Evolutionary conservation across 2,888 invertebrate genomes (phyloP).

Genomic region (Zygothrica quintamaculata): DNA sequence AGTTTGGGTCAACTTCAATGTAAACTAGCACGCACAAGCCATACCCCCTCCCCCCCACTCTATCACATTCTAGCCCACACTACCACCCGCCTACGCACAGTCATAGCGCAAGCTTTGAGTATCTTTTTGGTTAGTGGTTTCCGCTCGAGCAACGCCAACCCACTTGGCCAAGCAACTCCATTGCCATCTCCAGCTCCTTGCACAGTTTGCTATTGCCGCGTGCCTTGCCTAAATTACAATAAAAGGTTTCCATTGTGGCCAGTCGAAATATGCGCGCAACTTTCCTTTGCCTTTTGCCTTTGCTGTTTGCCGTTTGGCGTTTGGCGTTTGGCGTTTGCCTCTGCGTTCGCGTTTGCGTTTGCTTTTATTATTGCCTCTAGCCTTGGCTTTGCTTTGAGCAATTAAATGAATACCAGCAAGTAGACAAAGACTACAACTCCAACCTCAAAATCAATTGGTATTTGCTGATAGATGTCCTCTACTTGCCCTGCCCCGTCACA

Average conservation of each 20-base stretch:
- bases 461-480: conserved; percentile 2
- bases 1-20: conserved; percentile 72
- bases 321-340: too few species aligned
- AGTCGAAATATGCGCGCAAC: conserved; percentile 54
- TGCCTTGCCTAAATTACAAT: conserved; percentile 74
- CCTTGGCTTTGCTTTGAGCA: conserved; percentile 62
- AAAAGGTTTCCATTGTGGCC: conserved; percentile 72
- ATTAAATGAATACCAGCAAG: conserved; percentile 58
- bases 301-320: too few species aligned
- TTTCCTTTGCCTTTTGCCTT: conserved; percentile 5
- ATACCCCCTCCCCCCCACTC: too few species aligned
- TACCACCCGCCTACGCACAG: conserved; percentile 6
- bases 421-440: conserved; percentile 42
- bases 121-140: conserved; percentile 60
- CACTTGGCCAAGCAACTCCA: too few species aligned
- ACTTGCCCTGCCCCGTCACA: too few species aligned
- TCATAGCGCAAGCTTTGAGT: background rate
- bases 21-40: conserved; percentile 59
- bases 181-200: conserved; percentile 1
- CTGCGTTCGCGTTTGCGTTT: too few species aligned
- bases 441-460: conserved; percentile 39
- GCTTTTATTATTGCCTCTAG: too few species aligned
- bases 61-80: too few species aligned
- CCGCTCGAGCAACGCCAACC: conserved; percentile 53
- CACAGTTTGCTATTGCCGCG: conserved; percentile 30